These are phyloP conservation scores for Lasioglossum leucozonium DNA, from an alignment of 2,888 invertebrate species.

Conservation along the genomic window DNA sequence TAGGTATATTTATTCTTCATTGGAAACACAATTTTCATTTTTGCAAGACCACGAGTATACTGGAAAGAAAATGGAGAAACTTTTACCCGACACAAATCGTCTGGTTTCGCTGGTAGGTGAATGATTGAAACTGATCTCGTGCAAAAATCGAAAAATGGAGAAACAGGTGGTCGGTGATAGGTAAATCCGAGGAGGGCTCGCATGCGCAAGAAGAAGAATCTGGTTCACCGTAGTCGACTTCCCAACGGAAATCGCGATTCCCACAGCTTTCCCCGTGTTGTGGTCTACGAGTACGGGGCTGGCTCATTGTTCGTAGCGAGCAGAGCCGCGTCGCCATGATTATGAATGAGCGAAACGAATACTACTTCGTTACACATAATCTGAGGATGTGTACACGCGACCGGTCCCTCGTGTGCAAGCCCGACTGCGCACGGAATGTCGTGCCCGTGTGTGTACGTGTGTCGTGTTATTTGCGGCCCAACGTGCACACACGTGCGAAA, in stretches of 20 bases:
- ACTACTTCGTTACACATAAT: conserved; percentile 31
- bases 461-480: neutral
- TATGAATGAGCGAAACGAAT: conserved; percentile 67
- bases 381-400: conserved; percentile 20
- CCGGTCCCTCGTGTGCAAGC: conserved; percentile 4
- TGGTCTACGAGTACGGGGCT: conserved; percentile 50
- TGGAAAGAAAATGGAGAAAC: no score
- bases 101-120: no score
- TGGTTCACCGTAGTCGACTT: conserved; percentile 72
- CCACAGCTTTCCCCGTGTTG: conserved; percentile 75
- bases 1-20: no score
- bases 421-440: conserved; percentile 16
- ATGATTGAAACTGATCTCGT: no score
- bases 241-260: conserved; percentile 77
- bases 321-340: conserved; percentile 56
- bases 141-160: no score
- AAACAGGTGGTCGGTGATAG: neutral
- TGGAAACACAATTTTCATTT: no score
- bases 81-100: no score
- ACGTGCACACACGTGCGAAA: neutral
- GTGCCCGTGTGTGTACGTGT: neutral
- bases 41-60: no score
- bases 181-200: conserved; percentile 28
- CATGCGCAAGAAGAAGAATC: conserved; percentile 61
- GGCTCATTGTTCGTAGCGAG: conserved; percentile 63